Percentiles rank a stretch among this genome's conserved stretches.
These are phyloP conservation scores for Mallotus villosus DNA, from an alignment of 2,797 vertebrate genomes.

Conservation along the genomic window DNA sequence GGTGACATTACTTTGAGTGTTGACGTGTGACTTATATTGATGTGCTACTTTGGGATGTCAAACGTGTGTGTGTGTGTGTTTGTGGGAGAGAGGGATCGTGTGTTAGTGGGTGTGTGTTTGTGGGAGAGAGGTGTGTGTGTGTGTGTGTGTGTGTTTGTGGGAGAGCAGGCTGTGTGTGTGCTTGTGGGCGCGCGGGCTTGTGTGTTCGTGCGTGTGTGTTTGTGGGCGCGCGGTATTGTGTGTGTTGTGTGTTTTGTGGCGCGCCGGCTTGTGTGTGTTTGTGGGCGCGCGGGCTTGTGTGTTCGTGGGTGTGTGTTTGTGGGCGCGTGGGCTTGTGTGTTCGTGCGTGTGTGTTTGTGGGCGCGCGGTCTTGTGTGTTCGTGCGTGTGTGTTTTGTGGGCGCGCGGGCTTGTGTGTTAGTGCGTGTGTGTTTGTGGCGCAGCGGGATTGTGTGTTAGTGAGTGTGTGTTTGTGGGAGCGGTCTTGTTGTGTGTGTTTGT, in stretches of 20 bases:
- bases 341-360: too few species aligned
- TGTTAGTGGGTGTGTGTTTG: too few species aligned
- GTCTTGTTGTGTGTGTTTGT: slow-evolving; percentile 5
- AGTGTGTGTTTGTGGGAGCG: too few species aligned
- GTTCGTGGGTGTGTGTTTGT: slow-evolving; percentile 21
- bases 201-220: slow-evolving; percentile 21
- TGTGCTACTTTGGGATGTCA: slow-evolving; percentile 43
- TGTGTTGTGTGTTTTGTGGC: slow-evolving; percentile 21
- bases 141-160: too few species aligned
- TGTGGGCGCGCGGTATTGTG: neutral
- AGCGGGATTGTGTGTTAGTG: neutral
- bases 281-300: neutral
- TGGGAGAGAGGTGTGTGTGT: too few species aligned
- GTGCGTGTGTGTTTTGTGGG: too few species aligned
- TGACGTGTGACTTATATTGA: slow-evolving; percentile 56
- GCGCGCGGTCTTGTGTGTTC: too few species aligned
- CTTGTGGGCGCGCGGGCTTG: neutral
- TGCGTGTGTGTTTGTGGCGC: too few species aligned
- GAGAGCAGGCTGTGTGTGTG: neutral
- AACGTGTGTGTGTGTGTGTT: slow-evolving; percentile 41
- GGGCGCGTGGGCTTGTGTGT: neutral
- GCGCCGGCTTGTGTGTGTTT: slow-evolving; percentile 20
- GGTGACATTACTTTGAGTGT: slow-evolving; percentile 64
- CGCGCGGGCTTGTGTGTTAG: too few species aligned
- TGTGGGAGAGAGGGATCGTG: too few species aligned